Conservation (phyloP, 2,888 invertebrate genomes). For the Zygogramma bicolorata region DNA sequence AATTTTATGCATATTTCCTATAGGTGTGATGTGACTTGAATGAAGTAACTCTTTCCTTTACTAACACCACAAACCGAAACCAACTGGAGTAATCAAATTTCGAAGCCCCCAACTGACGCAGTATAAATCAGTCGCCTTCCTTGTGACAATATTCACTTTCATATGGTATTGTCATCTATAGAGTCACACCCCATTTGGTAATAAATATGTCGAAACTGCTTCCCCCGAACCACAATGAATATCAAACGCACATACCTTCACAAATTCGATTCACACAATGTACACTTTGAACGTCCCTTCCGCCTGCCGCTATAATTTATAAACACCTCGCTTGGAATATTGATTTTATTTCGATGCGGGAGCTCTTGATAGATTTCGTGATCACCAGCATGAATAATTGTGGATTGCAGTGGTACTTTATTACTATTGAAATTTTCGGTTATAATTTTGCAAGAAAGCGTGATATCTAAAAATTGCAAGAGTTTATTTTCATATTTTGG, state of each 20-base stretch:
- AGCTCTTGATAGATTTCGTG: neutral
- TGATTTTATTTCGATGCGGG: conserved; percentile 23
- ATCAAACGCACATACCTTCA: conserved; percentile 44
- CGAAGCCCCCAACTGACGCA: neutral
- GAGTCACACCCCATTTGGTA: conserved; percentile 35
- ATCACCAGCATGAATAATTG: neutral
- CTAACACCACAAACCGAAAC: too few species aligned
- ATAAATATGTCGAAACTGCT: conserved; percentile 38
- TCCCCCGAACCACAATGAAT: conserved; percentile 33
- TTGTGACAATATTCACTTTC: conserved; percentile 25
- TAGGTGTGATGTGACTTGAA: too few species aligned
- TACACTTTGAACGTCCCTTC: conserved; percentile 37
- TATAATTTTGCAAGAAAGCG: too few species aligned
- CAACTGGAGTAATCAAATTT: neutral
- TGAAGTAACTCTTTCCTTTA: neutral
- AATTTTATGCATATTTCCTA: too few species aligned
- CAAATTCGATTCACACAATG: conserved; percentile 43
- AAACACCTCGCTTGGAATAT: conserved; percentile 38
- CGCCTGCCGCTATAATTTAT: conserved; percentile 38
- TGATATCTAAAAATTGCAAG: too few species aligned
- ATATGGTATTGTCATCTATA: conserved; percentile 35
- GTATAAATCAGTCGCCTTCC: neutral
- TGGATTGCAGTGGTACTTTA: too few species aligned
- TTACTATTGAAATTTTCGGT: too few species aligned
- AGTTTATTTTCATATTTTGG: too few species aligned